Evolutionary conservation across 2,888 invertebrate species (phyloP).

Genomic region (Trichacis sp.): DNA sequence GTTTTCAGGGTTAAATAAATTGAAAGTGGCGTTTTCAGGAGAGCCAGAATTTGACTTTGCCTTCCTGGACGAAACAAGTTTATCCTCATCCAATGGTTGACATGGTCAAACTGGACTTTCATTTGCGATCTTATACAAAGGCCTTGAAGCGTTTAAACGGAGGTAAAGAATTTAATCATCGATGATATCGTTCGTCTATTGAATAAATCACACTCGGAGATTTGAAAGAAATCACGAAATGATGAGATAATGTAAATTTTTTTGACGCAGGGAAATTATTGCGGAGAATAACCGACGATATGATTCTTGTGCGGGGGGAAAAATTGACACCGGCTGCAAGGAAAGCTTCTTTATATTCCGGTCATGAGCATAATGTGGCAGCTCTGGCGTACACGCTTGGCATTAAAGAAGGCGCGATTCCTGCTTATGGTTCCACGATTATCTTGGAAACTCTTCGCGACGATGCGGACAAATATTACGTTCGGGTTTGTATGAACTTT

Average conservation of each 20-base stretch:
- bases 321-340: slow-evolving; percentile 48
- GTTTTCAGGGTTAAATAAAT: neutral
- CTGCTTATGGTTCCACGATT: slow-evolving; percentile 58
- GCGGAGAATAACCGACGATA: slow-evolving; percentile 56
- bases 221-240: too few relatives aligned
- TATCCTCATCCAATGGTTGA: slow-evolving; percentile 64
- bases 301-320: slow-evolving; percentile 46
- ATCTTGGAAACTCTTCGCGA: slow-evolving; percentile 60
- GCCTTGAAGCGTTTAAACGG: slow-evolving; percentile 66
- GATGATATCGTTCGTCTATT: too few relatives aligned
- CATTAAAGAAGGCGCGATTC: slow-evolving; percentile 54
- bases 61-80: slow-evolving; percentile 67
- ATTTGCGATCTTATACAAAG: slow-evolving; percentile 61
- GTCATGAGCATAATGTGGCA: slow-evolving; percentile 59
- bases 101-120: slow-evolving; percentile 66
- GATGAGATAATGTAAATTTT: neutral
- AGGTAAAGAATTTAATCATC: slow-evolving; percentile 50
- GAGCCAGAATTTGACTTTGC: slow-evolving; percentile 64
- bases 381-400: slow-evolving; percentile 54
- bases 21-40: slow-evolving; percentile 47
- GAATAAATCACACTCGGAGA: too few relatives aligned
- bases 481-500: slow-evolving; percentile 55
- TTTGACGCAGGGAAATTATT: slow-evolving; percentile 50
- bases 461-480: slow-evolving; percentile 49
- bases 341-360: slow-evolving; percentile 58